Base-by-base conservation (phyloP, 2,113 vertebrate species). In the Pelvicachromis taeniatus region DNA sequence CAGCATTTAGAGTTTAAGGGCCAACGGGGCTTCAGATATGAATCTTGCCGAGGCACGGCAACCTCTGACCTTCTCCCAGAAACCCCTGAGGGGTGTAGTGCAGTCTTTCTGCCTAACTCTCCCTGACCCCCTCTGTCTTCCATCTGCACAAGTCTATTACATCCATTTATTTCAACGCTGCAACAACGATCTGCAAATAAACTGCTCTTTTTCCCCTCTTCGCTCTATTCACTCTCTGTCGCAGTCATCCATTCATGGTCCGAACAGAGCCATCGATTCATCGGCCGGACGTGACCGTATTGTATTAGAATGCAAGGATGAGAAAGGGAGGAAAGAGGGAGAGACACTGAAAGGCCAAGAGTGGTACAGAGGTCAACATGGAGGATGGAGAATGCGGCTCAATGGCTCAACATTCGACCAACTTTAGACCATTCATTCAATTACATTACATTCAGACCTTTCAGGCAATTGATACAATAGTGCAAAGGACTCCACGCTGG, bases 181-280 rank as follows among this genome's bases (percentile, higher is more conserved):
- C 86, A 88, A 78, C 82, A 87, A 85, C 92, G 82, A 80, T 80
- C 89, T 23, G 73, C 83, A 93, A 89, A 94, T 90, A 89, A 93
- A 93, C 88, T 85, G 77, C 78, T 87, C 91, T 91, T 79, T 83
- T 92, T 82, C 84, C 78, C 40, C 79, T 80, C 59, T 79, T 14
- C 1, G 48, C 63, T 86, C 88, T 85, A 78, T 91, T 91, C 89
- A 87, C 83, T 78, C 86, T 58, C 84, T 58, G 89, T 65, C 9
- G 70, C 68, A 86, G 61, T 77, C 83, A 19, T 90, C 90, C 87
- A 94, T 95, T 94, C 94, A 92, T 81, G 81, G 61, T 21, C 58
- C 12, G 21, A 90, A 95, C 94, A 95, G 91, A 94, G 93, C 86
- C 88, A 80, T 84, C 82, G 83, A 95, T 95, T 95, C 94, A 95